phyloP scores from a whole-genome alignment of 2,113 vertebrate genomes.

The Poeciliopsis prolifica region DNA sequence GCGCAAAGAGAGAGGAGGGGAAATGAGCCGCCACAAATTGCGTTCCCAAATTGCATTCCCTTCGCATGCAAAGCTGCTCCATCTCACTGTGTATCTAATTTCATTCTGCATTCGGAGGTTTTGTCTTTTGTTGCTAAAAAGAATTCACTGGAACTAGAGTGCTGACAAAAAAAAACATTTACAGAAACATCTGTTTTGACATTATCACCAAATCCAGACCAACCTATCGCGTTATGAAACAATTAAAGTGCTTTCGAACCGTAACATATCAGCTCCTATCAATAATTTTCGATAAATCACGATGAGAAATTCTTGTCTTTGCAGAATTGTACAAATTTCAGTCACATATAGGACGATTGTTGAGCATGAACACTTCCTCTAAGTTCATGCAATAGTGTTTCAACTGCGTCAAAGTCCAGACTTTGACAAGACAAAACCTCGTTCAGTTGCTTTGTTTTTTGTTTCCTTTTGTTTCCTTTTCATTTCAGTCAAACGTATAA shows the following conservation, averaged over 20 bases:
- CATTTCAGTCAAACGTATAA: background rate
- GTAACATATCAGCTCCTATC: no score
- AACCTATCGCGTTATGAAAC: no score
- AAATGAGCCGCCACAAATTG: background rate
- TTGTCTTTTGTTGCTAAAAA: no score
- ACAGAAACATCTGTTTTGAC: no score
- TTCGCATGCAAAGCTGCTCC: background rate
- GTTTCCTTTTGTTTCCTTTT: background rate
- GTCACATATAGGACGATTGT: background rate
- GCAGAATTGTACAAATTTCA: background rate
- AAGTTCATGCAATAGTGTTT: background rate
- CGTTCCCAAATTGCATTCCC: no score
- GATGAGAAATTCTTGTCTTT: no score
- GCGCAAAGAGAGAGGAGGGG: conserved; percentile 30
- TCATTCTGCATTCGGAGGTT: no score
- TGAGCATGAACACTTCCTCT: background rate
- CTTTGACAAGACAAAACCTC: background rate
- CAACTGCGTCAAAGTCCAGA: background rate
- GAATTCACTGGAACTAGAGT: no score
- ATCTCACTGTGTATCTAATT: background rate
- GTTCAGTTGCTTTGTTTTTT: background rate
- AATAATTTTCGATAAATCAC: no score
- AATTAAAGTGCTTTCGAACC: no score
- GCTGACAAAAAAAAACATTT: no score
- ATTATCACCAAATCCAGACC: no score